phyloP scores from a whole-genome alignment of 2,888 invertebrate species.

The Erebia ligea region DNA sequence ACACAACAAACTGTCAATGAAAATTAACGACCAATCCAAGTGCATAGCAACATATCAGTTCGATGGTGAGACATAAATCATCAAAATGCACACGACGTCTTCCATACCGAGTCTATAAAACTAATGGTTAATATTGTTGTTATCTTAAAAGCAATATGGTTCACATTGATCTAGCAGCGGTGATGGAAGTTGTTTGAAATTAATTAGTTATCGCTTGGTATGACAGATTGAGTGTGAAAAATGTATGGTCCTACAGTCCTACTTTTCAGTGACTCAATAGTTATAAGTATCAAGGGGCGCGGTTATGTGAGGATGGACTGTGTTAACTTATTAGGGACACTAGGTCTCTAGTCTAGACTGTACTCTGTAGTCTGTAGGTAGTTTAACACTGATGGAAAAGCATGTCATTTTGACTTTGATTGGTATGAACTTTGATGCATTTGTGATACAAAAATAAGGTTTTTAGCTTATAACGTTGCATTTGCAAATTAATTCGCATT shows the following conservation, averaged over 20 bases:
- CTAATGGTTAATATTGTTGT: slow-evolving; percentile 13
- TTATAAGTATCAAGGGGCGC: slow-evolving; percentile 9
- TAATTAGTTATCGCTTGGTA: slow-evolving; percentile 32
- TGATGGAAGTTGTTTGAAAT: slow-evolving; percentile 21
- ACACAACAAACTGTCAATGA: too few relatives aligned
- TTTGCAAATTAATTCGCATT: slow-evolving; percentile 8
- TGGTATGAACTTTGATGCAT: background rate
- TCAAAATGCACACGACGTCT: slow-evolving; percentile 6
- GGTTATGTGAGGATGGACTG: slow-evolving; percentile 22
- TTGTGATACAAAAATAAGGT: background rate
- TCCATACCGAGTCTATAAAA: slow-evolving; percentile 13
- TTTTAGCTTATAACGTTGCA: slow-evolving; percentile 1
- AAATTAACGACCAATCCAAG: background rate
- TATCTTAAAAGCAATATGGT: slow-evolving; percentile 26
- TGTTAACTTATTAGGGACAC: slow-evolving; percentile 32
- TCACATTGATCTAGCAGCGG: slow-evolving; percentile 4
- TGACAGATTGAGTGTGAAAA: slow-evolving; percentile 41
- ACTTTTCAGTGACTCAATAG: slow-evolving; percentile 23
- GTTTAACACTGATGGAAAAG: background rate
- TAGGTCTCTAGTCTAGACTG: slow-evolving; percentile 19
- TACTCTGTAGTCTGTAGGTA: too few relatives aligned
- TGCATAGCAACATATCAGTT: background rate
- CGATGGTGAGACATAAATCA: slow-evolving; percentile 14
- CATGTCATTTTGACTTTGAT: slow-evolving; percentile 14
- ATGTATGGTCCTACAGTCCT: slow-evolving; percentile 16